Evolutionary conservation across 2,888 invertebrate genomes (phyloP), one percentile per base, ranked within the genome.

Genomic region (Pterobdella sp.): DNA sequence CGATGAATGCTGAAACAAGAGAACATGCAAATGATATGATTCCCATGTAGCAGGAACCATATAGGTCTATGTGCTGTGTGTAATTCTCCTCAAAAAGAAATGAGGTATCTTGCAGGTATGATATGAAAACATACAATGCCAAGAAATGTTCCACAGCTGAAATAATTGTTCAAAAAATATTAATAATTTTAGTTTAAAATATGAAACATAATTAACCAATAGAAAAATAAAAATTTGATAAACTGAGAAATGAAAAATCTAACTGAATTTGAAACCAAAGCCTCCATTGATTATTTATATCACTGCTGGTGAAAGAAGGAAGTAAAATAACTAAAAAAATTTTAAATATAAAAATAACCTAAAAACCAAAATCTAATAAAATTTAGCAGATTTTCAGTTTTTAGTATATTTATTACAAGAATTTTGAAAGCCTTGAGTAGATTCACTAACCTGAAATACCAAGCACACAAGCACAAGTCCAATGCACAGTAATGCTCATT

Each of bases 1-100:
- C 36, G 31, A 72, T 29, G 35, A 73, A 29, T 14, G 73, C 60
- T 26, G 73, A 52, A n/a, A 73, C 36, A 10, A 72, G 35, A 0
- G 73, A 73, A 52, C 73, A 68, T 7, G 71, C 52, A 67, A 71
- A 37, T 36, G 73, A 73, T 32, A 73, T 49, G 2, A 75, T 68
- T 1, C 72, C 75, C 32, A 63, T 42, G 69, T 75, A 76, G 74
- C 70, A 76, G 0, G 76, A 76, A 29, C 76, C 76, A 26, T 76
- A 74, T 73, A 75, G 74, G 71, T 76, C 76, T 32, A 75, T 72
- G 14, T 72, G 67, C 34, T 72, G 65, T 10, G 63, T 64, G 7
- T 26, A 31, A 18, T 67, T 29, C 29, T 18, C 14, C 49, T 72
- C 74, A 35, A 73, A 73, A 49, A 76, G 74, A 68, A 76, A 76